Evolutionary conservation across 2,113 vertebrate genomes (phyloP).

Genomic region (Megaleporinus macrocephalus): DNA sequence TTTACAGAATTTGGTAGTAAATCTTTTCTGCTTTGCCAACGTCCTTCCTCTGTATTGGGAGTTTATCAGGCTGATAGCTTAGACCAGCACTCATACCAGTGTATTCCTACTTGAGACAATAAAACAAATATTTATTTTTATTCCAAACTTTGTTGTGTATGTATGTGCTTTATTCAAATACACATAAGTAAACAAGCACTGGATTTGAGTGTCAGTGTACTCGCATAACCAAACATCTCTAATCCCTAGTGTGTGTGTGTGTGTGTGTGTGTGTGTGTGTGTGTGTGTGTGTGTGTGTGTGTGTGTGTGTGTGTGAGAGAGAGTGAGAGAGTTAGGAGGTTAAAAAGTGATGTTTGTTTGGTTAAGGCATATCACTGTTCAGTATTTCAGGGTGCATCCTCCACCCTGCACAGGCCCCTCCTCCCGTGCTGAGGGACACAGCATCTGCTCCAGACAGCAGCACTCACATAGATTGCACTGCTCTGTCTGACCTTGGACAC

Average conservation of each 20-base stretch:
- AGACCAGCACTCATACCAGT: too few species aligned
- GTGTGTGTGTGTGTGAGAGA: not conserved
- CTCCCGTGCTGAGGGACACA: constrained; percentile 55
- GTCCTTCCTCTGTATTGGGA: too few species aligned
- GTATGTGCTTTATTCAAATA: too few species aligned
- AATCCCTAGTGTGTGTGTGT: too few species aligned
- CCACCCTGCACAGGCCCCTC: constrained; percentile 62
- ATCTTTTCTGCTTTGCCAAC: too few species aligned
- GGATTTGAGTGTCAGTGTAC: not conserved
- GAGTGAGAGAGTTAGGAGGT: too few species aligned
- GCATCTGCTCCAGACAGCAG: constrained; percentile 74
- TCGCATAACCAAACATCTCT: not conserved
- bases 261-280: too few species aligned
- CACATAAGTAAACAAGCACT: not conserved
- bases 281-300: not conserved
- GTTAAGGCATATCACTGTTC: constrained; percentile 20
- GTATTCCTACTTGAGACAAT: too few species aligned
- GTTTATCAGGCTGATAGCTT: too few species aligned
- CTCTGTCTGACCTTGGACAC: constrained; percentile 36
- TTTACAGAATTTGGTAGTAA: too few species aligned
- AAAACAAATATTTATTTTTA: too few species aligned
- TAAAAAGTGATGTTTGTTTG: not conserved
- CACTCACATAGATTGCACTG: constrained; percentile 35
- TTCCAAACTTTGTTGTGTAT: too few species aligned
- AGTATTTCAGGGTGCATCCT: constrained; percentile 61